Evolutionary conservation across 1,140 invertebrate species (phyloP).

Genomic region (Temnothorax curvispinosus): DNA sequence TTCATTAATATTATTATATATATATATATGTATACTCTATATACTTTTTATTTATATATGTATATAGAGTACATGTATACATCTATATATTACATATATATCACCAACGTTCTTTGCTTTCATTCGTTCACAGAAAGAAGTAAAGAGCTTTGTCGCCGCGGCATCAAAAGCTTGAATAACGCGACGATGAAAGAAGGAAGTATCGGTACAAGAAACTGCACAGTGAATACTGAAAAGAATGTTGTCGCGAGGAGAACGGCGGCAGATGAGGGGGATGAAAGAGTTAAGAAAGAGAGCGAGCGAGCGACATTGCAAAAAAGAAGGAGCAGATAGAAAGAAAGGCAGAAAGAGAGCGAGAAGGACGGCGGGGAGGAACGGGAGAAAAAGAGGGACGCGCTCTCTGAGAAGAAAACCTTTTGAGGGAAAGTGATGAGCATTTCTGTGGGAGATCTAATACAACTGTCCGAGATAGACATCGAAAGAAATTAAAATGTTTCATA

Average conservation of each 20-base stretch:
- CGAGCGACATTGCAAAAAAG: slow-evolving; percentile 47
- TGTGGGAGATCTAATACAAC: slow-evolving; percentile 64
- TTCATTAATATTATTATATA: not conserved
- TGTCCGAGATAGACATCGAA: slow-evolving; percentile 30
- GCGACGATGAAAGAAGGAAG: slow-evolving; percentile 79
- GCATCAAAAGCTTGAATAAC: slow-evolving; percentile 82
- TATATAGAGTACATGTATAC: slow-evolving; percentile 35
- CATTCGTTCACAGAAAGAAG: slow-evolving; percentile 78
- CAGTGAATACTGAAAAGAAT: slow-evolving; percentile 80
- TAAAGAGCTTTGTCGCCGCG: slow-evolving; percentile 79
- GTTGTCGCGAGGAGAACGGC: slow-evolving; percentile 68
- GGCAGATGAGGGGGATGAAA: slow-evolving; percentile 45
- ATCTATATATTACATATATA: slow-evolving; percentile 67
- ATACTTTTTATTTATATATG: not conserved
- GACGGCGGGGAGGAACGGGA: slow-evolving; percentile 6
- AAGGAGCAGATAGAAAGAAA: slow-evolving; percentile 67
- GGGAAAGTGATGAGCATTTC: slow-evolving; percentile 64
- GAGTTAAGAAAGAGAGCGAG: slow-evolving; percentile 68
- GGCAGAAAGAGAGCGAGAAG: slow-evolving; percentile 36
- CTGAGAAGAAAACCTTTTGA: slow-evolving; percentile 53
- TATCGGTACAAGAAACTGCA: slow-evolving; percentile 80
- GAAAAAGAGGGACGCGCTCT: slow-evolving; percentile 36
- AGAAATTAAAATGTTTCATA: slow-evolving; percentile 56
- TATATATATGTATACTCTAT: slow-evolving; percentile 41
- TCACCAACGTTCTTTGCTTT: slow-evolving; percentile 74